These are phyloP conservation scores for Lepeophtheirus salmonis DNA, from an alignment of 1,140 invertebrate genomes.

Conservation along the genomic window DNA sequence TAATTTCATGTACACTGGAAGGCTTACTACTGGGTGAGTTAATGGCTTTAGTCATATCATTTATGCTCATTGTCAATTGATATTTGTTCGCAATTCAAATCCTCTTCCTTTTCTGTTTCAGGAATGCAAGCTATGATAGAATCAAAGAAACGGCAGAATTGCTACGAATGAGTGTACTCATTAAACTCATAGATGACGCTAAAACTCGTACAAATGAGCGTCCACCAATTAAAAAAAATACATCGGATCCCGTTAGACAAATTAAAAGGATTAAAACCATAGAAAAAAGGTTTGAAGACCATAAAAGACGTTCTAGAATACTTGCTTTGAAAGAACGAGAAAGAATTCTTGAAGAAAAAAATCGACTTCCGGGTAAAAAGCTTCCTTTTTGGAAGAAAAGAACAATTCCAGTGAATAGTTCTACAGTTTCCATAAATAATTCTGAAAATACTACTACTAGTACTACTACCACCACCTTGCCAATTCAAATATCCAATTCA, in stretches of 20 bases:
- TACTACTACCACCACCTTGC: no score
- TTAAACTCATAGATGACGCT: background rate
- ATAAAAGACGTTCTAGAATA: no score
- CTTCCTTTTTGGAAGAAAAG: slow-evolving; percentile 11
- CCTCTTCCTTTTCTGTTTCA: no score
- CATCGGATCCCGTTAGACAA: background rate
- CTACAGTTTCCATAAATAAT: no score
- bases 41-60: background rate
- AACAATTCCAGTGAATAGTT: background rate
- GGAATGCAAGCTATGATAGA: background rate
- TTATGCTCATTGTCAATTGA: background rate
- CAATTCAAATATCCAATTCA: no score
- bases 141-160: background rate
- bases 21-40: background rate
- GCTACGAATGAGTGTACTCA: background rate
- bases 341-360: background rate
- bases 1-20: slow-evolving; percentile 13
- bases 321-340: no score
- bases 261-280: background rate
- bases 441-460: no score
- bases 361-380: slow-evolving; percentile 8
- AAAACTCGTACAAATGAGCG: background rate
- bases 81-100: no score
- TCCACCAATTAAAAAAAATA: background rate
- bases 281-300: background rate